Evolutionary conservation across 2,888 invertebrate species (phyloP), one percentile per base, ranked within the genome.

Genomic region (Monochamus alternatus): DNA sequence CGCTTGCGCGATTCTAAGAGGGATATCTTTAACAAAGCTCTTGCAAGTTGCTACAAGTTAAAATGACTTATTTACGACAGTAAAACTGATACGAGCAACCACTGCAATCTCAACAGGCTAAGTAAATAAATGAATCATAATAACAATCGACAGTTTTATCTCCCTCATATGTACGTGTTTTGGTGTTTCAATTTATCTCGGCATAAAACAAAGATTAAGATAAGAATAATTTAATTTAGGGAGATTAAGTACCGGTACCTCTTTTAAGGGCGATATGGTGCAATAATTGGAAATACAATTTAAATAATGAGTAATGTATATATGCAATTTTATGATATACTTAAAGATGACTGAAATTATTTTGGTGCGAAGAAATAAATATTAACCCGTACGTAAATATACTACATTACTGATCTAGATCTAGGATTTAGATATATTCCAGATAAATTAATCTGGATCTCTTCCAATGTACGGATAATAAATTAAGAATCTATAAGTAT

Each of bases 101-200:
- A 71, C 7, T 63, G 71, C 62, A 71, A 63, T 71, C 52, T 31
- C 51, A 38, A 71, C 38, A 8, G 38, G 31, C 14, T 52, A 71
- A 51, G 71, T 71, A 71, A 71, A 71, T 38, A 71, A 52, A 71
- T 71, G 71, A 71, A 22, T 71, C 71, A 71, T 69, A 31, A 38
- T 68, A 38, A 62, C 55, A 67, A 62, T 70, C 62, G 14, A 58
- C 31, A 62, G 22, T 47, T 10, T 62, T 62, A 62, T 62, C 62
- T 31, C n/a, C 9, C 22, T 14, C 62, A 62, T 51, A 22, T 32
- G 5, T 5, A 31, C 51, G 32, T 66, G n/a, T 52, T n/a, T 31
- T 63, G 12, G 62, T 63, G 51, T 71, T 32, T 22, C 30, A n/a
- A 32, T 63, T 32, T 60, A 55, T 51, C 67, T 51, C 38, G 63